Evolutionary conservation across 2,113 vertebrate species (phyloP).

Genomic region (Mesembrinibis cayennensis): DNA sequence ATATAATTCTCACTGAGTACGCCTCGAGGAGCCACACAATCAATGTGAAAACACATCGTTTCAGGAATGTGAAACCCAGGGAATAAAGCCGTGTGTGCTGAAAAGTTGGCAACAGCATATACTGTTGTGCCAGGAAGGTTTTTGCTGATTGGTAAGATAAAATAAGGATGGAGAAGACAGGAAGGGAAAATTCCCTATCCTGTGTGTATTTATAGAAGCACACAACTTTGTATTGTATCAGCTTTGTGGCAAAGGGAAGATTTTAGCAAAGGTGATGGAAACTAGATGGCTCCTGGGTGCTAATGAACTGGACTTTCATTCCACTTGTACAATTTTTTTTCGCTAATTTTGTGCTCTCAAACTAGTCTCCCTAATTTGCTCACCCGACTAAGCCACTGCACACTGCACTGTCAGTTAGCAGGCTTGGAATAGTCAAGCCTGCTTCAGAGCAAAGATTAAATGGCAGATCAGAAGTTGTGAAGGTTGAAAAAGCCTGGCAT

Average conservation of each 20-base stretch:
- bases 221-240: neutral
- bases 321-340: neutral
- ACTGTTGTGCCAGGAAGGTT: neutral
- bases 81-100: neutral
- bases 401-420: neutral
- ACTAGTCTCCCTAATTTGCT: neutral
- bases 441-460: neutral
- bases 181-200: neutral
- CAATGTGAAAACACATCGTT: neutral
- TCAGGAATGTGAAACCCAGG: neutral
- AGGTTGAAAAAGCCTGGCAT: neutral
- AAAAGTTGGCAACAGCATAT: neutral
- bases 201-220: neutral
- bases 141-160: neutral
- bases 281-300: neutral
- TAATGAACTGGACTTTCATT: neutral
- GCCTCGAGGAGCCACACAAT: neutral
- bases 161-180: neutral
- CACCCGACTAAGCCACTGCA: neutral
- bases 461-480: neutral
- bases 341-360: neutral
- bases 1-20: neutral
- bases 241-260: neutral
- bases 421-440: neutral
- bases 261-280: neutral